Base-by-base conservation (phyloP, 2,113 vertebrate genomes). In the Todiramphus chloris region DNA sequence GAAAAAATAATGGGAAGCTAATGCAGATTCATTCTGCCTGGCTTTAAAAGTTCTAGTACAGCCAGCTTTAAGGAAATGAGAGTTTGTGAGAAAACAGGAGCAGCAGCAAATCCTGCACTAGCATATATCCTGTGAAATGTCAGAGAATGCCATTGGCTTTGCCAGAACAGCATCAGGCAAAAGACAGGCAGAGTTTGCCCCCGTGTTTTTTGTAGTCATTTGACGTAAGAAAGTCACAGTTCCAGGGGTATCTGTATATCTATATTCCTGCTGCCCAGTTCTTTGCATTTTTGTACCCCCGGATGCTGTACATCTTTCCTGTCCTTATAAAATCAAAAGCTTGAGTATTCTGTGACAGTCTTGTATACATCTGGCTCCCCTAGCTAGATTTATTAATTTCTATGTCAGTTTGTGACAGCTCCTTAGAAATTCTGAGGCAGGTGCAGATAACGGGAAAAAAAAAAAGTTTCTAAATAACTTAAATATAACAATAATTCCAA, bases 1-100 rank as follows among this genome's bases (percentile, higher is more conserved):
- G 94, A 96, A 98, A 97, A 97, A 95, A 77, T 97, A 94, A 96
- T 96, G 83, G 84, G 74, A 95, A 97, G 82, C 94, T 97, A 94
- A 97, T 96, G 94, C 74, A 92, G 87, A 93, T 94, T 91, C 95
- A 90, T 64, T 95, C 97, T 94, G 81, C 72, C 59, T 94, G 84
- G 70, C 60, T 97, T 97, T 96, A 88, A 87, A 97, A 97, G 76
- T 94, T 95, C 81, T 86, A 68, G 51, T 63, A 66, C 27, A 39
- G 62, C 37, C 87, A 90, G 74, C 91, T 94, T 90, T 89, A 83
- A 78, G 78, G 53, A 94, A 96, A 96, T 80, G 53, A 74, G 67
- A 94, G 89, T 72, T 93, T 87, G 62, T 2, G 5, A 89, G 92
- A 87, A 95, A 97, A 43, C 43, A 43, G 87, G 72, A 93, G 80